Percentiles rank a stretch among this genome's conserved stretches.
Evolutionary conservation across 2,113 vertebrate genomes (phyloP).

Genomic region (Bucco capensis): DNA sequence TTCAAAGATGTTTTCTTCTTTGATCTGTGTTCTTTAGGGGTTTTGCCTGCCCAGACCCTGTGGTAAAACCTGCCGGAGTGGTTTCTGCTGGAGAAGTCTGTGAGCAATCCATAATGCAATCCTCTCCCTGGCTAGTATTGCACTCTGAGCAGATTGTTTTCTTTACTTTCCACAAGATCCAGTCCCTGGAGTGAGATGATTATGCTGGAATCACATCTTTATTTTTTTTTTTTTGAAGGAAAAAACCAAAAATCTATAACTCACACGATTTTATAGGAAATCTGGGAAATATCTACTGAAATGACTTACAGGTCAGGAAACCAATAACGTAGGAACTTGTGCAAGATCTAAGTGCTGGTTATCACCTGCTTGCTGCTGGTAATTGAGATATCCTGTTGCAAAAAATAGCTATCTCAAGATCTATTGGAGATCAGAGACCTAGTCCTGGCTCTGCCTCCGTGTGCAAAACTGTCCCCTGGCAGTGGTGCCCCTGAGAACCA

Average conservation of each 20-base stretch:
- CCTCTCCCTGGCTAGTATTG: background rate
- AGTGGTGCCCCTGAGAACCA: background rate
- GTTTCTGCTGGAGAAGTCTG: background rate
- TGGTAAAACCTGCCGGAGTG: background rate
- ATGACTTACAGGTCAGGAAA: background rate
- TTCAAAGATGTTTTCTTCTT: slow-evolving; percentile 9
- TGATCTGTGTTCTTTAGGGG: background rate
- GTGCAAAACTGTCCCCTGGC: background rate
- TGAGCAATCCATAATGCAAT: background rate
- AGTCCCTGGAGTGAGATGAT: background rate
- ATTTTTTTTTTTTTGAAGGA: background rate
- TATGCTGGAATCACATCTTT: background rate
- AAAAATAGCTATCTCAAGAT: background rate
- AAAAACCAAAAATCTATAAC: background rate
- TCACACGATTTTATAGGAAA: slow-evolving; percentile 6
- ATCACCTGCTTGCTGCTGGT: background rate
- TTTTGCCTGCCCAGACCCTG: background rate
- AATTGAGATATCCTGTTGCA: background rate
- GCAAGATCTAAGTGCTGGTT: background rate
- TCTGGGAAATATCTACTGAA: slow-evolving; percentile 13
- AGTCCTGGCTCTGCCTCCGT: fast-evolving
- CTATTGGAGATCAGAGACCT: background rate
- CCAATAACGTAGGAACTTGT: background rate
- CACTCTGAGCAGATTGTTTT: background rate
- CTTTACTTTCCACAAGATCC: slow-evolving; percentile 1